Evolutionary conservation across 1,140 invertebrate species (phyloP), one percentile per base, ranked within the genome.

Genomic region (Drosophila murphyi): DNA sequence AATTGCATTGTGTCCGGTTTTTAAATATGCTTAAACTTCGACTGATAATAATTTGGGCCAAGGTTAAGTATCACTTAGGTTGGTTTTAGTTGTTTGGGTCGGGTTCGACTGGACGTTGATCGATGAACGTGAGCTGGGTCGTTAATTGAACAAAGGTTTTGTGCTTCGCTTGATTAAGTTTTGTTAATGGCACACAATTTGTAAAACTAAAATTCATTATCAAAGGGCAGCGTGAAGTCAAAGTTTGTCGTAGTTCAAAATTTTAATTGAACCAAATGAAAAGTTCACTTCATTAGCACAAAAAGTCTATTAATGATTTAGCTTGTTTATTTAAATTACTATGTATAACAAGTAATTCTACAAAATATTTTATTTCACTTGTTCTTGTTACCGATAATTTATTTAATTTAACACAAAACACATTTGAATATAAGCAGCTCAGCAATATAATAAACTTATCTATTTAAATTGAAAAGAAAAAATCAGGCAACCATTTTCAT

Each of bases 31-130:
- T 55, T 45, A 10, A 34, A 45, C 47, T 57, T 54, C 39, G 2
- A n/a, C n/a, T 51, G 63, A 10, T 64, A 70, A 77, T 73, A 65
- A 77, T 65, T 80, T 65, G 55, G 69, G 76, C 37, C 72, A 78
- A 75, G 76, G 72, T 71, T 70, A 60, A 63, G 20, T 37, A 39
- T 54, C n/a, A 29, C 29, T 41, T 51, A 3, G 3, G 43, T 47
- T 45, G 34, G 57, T 10, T 41, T 56, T 56, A 35, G 28, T 3
- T 41, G 10, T 47, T 12, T 20, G 7, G 61, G 34, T 8, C 10
- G 31, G 52, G 31, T 39, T 73, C 35, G 7, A 43, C 20, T 20
- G 32, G 54, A 70, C 68, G 39, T 75, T 76, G 73, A 76, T 72
- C 69, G 68, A 76, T 76, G 68, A 45, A 74, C 59, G 64, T 77